Percentiles rank a stretch among this genome's conserved stretches.
These are phyloP conservation scores for Drosophila suzukii DNA, from an alignment of 1,140 invertebrate species.

Conservation along the genomic window DNA sequence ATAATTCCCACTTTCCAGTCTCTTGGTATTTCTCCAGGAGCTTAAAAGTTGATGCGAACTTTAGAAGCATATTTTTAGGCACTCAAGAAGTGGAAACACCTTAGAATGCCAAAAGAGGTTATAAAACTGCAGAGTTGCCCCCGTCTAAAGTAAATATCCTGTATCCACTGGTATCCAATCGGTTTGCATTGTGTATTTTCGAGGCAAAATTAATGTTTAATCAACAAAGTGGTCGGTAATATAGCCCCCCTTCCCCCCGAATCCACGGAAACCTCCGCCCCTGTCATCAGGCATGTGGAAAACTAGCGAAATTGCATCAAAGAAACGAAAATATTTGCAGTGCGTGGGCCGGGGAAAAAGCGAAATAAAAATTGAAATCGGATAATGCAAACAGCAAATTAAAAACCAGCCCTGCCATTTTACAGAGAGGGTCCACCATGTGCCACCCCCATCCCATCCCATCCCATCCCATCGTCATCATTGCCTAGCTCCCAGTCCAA, in stretches of 20 bases:
- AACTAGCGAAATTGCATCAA: slow-evolving; percentile 74
- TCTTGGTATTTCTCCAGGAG: background rate
- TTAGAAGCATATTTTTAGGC: background rate
- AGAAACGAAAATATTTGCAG: slow-evolving; percentile 73
- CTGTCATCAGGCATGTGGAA: slow-evolving; percentile 27
- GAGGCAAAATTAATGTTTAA: slow-evolving; percentile 71
- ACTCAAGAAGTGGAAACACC: background rate
- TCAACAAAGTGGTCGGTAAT: slow-evolving; percentile 54
- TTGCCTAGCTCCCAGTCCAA: background rate
- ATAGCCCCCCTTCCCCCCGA: background rate
- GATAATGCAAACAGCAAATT: slow-evolving; percentile 78
- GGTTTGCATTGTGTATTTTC: slow-evolving; percentile 50
- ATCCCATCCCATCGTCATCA: background rate
- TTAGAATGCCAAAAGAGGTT: too few species aligned
- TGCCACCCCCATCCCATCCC: background rate
- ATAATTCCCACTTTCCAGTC: background rate
- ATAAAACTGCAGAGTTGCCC: background rate
- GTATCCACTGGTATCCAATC: background rate
- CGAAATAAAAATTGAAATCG: slow-evolving; percentile 47
- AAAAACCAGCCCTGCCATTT: slow-evolving; percentile 52
- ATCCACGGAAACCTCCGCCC: background rate
- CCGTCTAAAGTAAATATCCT: too few species aligned
- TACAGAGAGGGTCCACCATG: background rate
- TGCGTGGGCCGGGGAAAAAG: slow-evolving; percentile 49
- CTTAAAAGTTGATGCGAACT: slow-evolving; percentile 1